These are phyloP conservation scores for Phyllopteryx taeniolatus DNA, from an alignment of 2,113 vertebrate species.

Conservation along the genomic window DNA sequence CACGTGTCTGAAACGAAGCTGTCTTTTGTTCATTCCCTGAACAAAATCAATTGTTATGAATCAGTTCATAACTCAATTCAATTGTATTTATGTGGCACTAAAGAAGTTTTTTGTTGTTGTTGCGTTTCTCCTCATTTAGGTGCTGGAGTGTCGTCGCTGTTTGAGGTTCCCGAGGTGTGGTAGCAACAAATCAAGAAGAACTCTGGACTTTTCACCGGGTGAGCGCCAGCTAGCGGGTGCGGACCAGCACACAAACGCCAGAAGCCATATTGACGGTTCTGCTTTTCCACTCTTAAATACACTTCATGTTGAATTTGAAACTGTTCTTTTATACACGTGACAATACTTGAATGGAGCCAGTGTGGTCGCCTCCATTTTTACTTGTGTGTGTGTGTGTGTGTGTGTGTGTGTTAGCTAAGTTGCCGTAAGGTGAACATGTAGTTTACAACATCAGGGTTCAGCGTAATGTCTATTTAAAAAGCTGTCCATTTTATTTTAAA, in stretches of 20 bases:
- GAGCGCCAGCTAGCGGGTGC: slow-evolving; percentile 15
- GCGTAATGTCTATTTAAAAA: slow-evolving; percentile 8
- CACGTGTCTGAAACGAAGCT: too few relatives aligned
- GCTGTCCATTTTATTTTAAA: slow-evolving; percentile 21
- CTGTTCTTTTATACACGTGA: slow-evolving; percentile 24
- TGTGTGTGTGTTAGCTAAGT: slow-evolving; percentile 35
- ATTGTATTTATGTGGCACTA: too few relatives aligned
- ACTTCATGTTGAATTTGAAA: slow-evolving; percentile 15
- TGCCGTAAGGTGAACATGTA: slow-evolving; percentile 29
- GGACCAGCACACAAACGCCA: slow-evolving; percentile 59
- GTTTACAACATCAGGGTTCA: slow-evolving; percentile 49
- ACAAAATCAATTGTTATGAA: too few relatives aligned
- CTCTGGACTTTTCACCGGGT: slow-evolving; percentile 28
- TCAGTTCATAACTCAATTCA: too few relatives aligned
- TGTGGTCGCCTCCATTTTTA: slow-evolving; percentile 14
- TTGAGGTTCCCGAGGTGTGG: slow-evolving; percentile 76
- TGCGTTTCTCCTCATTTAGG: slow-evolving; percentile 15
- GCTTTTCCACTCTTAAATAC: slow-evolving; percentile 5
- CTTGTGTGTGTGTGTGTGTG: slow-evolving; percentile 36
- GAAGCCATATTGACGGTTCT: slow-evolving; percentile 58
- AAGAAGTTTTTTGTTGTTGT: too few relatives aligned
- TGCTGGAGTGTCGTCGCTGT: slow-evolving; percentile 54
- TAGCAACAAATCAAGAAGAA: slow-evolving; percentile 50
- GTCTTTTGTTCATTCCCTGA: too few relatives aligned
- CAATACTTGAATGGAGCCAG: slow-evolving; percentile 42